Conservation (phyloP, 64 coral and sea anemone genomes). For the Dendrophyllia cribrosa region DNA sequence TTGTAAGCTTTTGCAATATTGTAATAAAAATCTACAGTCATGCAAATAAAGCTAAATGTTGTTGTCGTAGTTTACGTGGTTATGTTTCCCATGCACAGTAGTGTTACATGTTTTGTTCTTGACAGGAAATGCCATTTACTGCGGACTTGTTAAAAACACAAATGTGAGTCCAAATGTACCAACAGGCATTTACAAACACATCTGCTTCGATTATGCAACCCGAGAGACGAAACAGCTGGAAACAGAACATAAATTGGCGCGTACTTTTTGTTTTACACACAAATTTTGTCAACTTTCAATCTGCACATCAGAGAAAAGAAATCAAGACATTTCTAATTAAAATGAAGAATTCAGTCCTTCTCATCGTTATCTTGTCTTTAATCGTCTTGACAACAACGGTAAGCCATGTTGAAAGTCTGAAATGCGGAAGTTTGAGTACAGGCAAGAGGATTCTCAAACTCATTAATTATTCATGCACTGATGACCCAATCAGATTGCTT, state of each 20-base stretch:
- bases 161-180: no score
- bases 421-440: background rate
- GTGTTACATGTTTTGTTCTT: no score
- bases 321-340: background rate
- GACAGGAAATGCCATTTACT: no score
- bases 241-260: background rate
- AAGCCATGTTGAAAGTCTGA: background rate
- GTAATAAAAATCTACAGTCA: no score
- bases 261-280: background rate
- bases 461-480: no score
- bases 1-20: no score
- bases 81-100: no score
- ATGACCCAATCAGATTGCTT: no score
- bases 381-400: background rate
- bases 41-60: no score
- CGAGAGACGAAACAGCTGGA: background rate
- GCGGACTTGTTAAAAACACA: no score
- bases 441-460: conserved; percentile 6
- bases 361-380: background rate
- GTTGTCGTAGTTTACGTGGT: no score
- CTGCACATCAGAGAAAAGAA: background rate
- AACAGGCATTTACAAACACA: background rate
- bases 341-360: background rate
- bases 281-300: background rate
- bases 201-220: background rate